Percentiles rank a stretch among this genome's conserved stretches.
These are phyloP conservation scores for Esox masquinongy DNA, from an alignment of 2,797 vertebrate species.

Conservation along the genomic window DNA sequence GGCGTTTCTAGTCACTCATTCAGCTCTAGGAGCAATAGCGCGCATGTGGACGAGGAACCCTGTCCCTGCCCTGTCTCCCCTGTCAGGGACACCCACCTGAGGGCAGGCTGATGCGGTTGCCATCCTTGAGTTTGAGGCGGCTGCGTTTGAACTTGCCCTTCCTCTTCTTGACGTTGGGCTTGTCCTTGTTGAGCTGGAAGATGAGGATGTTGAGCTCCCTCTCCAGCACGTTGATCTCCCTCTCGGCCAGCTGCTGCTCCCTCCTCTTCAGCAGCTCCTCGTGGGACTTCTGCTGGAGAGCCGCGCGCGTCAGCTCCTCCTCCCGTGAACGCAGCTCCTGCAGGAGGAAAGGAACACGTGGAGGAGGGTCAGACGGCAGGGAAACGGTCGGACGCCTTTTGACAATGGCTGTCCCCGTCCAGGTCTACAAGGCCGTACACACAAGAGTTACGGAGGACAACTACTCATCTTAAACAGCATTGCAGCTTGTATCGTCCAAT, in stretches of 20 bases:
- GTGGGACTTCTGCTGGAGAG: constrained; percentile 94
- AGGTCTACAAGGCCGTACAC: too few species aligned
- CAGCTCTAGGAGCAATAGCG: not conserved
- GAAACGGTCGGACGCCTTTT: too few species aligned
- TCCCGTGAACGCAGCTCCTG: constrained; percentile 93
- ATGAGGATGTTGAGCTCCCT: constrained; percentile 94
- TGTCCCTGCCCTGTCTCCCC: not conserved
- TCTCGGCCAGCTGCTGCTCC: constrained; percentile 90
- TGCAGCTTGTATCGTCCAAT: too few species aligned
- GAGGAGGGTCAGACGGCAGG: not conserved
- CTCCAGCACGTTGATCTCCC: constrained; percentile 92
- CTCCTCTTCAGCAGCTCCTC: constrained; percentile 88
- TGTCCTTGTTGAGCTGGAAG: constrained; percentile 94
- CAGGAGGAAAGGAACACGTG: not conserved
- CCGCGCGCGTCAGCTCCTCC: constrained; percentile 88
- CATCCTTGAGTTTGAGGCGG: constrained; percentile 90
- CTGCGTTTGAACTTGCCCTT: constrained; percentile 94
- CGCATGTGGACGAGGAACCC: not conserved
- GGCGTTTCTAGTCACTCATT: not conserved
- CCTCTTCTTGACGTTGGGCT: constrained; percentile 92
- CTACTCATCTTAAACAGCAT: too few species aligned
- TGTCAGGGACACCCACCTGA: constrained; percentile 79
- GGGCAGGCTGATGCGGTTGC: constrained; percentile 94
- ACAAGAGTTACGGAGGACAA: too few species aligned
- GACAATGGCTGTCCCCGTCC: too few species aligned